Base-by-base conservation (phyloP, 2,113 vertebrate species). In the Pungitius pungitius region DNA sequence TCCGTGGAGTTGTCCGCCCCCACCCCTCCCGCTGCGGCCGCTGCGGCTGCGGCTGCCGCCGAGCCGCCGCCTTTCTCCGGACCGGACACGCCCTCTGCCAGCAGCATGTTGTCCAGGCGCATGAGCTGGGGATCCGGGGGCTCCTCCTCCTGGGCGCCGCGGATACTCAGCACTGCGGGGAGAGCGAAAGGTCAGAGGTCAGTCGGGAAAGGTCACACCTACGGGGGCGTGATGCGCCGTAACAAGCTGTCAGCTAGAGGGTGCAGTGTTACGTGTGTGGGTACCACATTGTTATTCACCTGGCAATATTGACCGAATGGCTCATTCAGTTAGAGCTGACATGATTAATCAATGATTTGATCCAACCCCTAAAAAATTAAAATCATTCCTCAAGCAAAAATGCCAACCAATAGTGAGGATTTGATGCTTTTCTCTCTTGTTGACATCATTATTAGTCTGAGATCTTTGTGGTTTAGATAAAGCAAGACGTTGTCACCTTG, bases 31-130 rank as follows among this genome's bases (percentile, higher is more conserved):
- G 96, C 95, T 0, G 96, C 97, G 0, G 96, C 97, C 0, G 97
- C 97, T 0, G 97, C 97, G 0, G 97, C 97, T 0, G 96, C 97
- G 0, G 96, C 97, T 0, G 96, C 97, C 0, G 97, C 97, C 0
- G 97, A 96, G 0, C 97, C 96, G 0, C 97, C 97, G 0, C 97
- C 97, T 83, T 99, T 98, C 76, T 99, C 97, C 0, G 97, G 97
- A 3, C 97, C 97, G 0, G 97, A 96, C 57, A 98, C 97, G 0
- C 97, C 97, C 86, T 99, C 97, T 0, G 97, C 97, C 86, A 99
- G 89, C 55, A 99, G 95, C 97, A 99, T 99, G 94, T 99, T 99
- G 95, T 99, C 97, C 92, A 99, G 89, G 22, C 97, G 93, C 97
- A 99, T 99, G 80, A 99, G 95, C 93, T 99, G 97, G 1, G 97